Base-by-base conservation (phyloP, 2,888 invertebrate genomes). In the Aphodius sticticus region DNA sequence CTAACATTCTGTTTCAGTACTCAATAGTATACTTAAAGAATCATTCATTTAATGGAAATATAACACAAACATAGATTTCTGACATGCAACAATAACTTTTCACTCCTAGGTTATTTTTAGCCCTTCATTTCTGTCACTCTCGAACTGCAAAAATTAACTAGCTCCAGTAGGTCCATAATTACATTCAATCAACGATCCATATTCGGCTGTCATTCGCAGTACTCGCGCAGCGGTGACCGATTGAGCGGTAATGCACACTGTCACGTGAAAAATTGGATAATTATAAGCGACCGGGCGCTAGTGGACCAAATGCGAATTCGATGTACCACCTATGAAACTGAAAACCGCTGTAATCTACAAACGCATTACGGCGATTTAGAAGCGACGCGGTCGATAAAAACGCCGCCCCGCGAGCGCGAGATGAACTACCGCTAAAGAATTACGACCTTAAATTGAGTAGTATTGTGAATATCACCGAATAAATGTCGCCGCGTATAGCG, bases 321-420 rank as follows among this genome's bases (percentile, higher is more conserved):
- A 53, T 53, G 53, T 53, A 53, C 53, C 53, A 12, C 7, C 53
- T 53, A 12, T 53, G 53, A 53, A 53, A 53, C 53, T 53, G 53
- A 53, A 53, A 53, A 53, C 53, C 53, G 53, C 53, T 53, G 53
- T 53, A 53, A 53, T 53, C 53, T 53, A 53, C 53, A 53, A 53
- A 53, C 53, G 53, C 53, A 12, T 53, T 53, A 53, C 12, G 53
- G 9, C 53, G 12, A 53, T 53, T 53, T 53, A 2, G 53, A 9
- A 12, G 7, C 53, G 53, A 53, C 53, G 26, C 26, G 26, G 2
- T 26, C 26, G 53, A 12, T 53, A 53, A 12, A 7, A 12, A 7
- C 6, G 53, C 53, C 53, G 53, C 53, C 53, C 12, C 9, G 53
- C 53, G 53, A 53, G 53, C 53, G 53, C 53, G 53, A 12, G 4